Evolutionary conservation across 2,888 invertebrate genomes (phyloP), one percentile per base, ranked within the genome.

Genomic region (Horisme vitalbata): DNA sequence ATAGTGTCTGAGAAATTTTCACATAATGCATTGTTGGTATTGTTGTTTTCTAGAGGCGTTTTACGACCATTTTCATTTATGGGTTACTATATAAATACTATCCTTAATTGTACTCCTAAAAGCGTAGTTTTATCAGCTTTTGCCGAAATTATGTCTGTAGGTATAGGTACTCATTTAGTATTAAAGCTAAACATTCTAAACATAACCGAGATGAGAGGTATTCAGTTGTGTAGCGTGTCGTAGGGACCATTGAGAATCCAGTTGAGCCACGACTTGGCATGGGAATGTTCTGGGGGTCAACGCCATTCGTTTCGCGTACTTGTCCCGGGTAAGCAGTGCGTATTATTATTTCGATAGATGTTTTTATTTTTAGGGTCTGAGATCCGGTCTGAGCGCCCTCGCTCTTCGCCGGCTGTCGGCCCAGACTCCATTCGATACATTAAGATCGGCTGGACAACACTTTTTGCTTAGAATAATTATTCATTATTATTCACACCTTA

Each of bases 301-400:
- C 87, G 88, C 78, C 86, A 87, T 86, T 81, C 80, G 80, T 74
- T 77, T 81, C 82, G 79, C 79, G 86, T 86, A 87, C 88, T 87
- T 83, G 87, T 85, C 83, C 75, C 74, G 81, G 65, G 79, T 76
- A 78, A 79, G 80, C 78, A 78, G 83, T 83, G 80, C 76, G 83
- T 88, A 87, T 88, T 89, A 88, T 88, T 89, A 88, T 87, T 88
- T 75, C 79, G 85, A 87, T 84, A 83, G 85, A 85, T 87, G 86
- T 84, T 88, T 87, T 88, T 86, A 86, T 85, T 88, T 18, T 86
- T 79, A 86, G 88, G 88, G 88, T 86, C 84, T 83, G 69, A 73
- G 80, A 88, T 83, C 88, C 88, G 89, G 88, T 88, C 85, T 79
- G 75, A 59, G 82, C 85, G 82, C 87, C 85, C 85, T 81, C 85